These are phyloP conservation scores for Drosophila atripex DNA, from an alignment of 2,888 invertebrate genomes.

Conservation along the genomic window DNA sequence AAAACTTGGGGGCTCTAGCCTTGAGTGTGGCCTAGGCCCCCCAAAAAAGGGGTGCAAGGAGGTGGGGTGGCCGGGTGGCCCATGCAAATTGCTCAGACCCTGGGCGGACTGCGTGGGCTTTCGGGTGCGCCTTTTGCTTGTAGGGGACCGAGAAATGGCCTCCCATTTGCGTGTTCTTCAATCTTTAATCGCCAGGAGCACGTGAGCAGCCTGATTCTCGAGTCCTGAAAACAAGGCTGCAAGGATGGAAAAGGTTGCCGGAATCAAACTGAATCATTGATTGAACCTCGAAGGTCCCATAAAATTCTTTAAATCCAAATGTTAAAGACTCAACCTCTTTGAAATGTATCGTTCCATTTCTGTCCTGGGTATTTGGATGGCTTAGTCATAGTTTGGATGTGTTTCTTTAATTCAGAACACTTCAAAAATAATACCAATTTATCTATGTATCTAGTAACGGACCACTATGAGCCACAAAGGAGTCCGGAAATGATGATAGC, in stretches of 20 bases:
- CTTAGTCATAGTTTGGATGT: not conserved
- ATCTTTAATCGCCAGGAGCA: slow-evolving; percentile 57
- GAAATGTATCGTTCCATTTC: not conserved
- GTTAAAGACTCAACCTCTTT: not conserved
- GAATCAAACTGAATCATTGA: slow-evolving; percentile 33
- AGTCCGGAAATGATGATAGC: slow-evolving; percentile 60
- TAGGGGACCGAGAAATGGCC: slow-evolving; percentile 38
- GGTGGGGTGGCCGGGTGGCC: slow-evolving; percentile 2
- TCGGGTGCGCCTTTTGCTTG: slow-evolving; percentile 60
- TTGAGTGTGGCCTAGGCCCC: slow-evolving; percentile 48
- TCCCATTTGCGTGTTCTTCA: slow-evolving; percentile 54
- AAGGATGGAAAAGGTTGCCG: slow-evolving; percentile 28
- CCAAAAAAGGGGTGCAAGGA: not conserved
- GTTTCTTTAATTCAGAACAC: not conserved
- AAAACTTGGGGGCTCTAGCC: slow-evolving; percentile 51
- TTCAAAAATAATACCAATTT: not conserved
- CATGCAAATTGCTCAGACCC: slow-evolving; percentile 58
- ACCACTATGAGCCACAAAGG: slow-evolving; percentile 42
- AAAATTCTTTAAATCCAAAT: not conserved
- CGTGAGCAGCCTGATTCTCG: slow-evolving; percentile 51
- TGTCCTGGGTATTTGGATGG: not conserved
- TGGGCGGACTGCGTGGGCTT: slow-evolving; percentile 48
- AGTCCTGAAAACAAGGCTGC: not conserved
- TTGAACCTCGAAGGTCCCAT: slow-evolving; percentile 7
- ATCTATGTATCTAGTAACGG: slow-evolving; percentile 4